A percentile compares a stretch with the other conserved stretches of the same genome.
Evolutionary conservation across 1,140 invertebrate species (phyloP).

Genomic region (Cydia splendana): DNA sequence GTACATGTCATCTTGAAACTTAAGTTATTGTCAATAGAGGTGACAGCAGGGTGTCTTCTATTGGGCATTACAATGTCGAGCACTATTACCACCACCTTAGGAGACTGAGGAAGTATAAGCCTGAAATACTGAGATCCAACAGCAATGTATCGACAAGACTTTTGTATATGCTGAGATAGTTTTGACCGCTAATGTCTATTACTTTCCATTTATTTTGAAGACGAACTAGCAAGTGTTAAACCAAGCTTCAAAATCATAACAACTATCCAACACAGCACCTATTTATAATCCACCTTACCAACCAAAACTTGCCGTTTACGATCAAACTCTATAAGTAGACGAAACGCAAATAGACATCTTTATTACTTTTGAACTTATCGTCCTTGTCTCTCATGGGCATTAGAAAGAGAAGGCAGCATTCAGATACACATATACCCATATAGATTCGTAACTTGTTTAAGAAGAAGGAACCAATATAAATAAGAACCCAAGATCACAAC

Average conservation of each 20-base stretch:
- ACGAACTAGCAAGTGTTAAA: not conserved
- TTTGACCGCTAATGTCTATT: too few relatives aligned
- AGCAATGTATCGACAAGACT: too few relatives aligned
- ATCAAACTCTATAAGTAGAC: constrained; percentile 41
- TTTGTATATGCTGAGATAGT: too few relatives aligned
- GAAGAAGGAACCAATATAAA: not conserved
- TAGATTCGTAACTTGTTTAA: not conserved
- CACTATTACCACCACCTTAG: too few relatives aligned
- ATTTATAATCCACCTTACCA: constrained; percentile 36
- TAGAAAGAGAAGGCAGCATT: constrained; percentile 38
- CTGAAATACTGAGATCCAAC: too few relatives aligned
- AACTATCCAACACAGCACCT: not conserved
- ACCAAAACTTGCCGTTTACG: constrained; percentile 34
- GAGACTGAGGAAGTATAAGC: too few relatives aligned
- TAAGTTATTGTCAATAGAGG: too few relatives aligned
- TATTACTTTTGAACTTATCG: constrained; percentile 46
- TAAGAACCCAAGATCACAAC: not conserved
- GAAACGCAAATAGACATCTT: constrained; percentile 53
- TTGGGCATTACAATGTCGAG: too few relatives aligned
- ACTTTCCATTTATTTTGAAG: too few relatives aligned
- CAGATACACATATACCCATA: not conserved
- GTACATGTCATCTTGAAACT: too few relatives aligned
- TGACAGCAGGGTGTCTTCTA: too few relatives aligned
- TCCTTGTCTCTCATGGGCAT: constrained; percentile 34
- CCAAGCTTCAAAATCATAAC: constrained; percentile 9